Conservation (phyloP, 2,888 invertebrate genomes). For the Drosophila prostipennis region DNA sequence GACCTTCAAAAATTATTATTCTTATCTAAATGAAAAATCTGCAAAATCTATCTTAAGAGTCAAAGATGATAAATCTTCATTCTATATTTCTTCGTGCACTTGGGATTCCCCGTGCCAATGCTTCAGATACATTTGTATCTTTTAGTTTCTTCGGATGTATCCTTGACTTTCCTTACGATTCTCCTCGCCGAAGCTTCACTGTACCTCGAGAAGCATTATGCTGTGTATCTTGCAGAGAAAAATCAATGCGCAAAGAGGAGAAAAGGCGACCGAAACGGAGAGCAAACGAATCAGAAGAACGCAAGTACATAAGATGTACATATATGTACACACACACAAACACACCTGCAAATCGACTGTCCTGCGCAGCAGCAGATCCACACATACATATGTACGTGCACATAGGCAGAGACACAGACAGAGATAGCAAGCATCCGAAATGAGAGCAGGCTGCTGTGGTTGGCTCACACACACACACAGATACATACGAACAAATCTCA, state of each 20-base stretch:
- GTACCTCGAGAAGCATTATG: constrained; percentile 54
- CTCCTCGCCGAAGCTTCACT: constrained; percentile 21
- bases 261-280: constrained; percentile 21
- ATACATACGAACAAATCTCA: not conserved
- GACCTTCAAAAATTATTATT: too few species aligned
- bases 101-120: too few species aligned
- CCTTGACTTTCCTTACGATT: not conserved
- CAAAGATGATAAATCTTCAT: too few species aligned
- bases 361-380: constrained; percentile 77
- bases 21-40: too few species aligned
- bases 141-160: too few species aligned
- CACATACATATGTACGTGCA: constrained; percentile 16
- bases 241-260: constrained; percentile 69
- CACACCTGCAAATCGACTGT: constrained; percentile 50
- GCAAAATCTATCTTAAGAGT: too few species aligned
- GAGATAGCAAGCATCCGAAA: constrained; percentile 76
- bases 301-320: constrained; percentile 63
- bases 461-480: constrained; percentile 54
- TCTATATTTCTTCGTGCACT: not conserved
- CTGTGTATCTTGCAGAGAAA: constrained; percentile 74
- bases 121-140: not conserved
- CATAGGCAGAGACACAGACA: constrained; percentile 60
- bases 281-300: constrained; percentile 79
- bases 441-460: constrained; percentile 72
- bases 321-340: constrained; percentile 7